phyloP scores from a whole-genome alignment of 2,888 invertebrate species.

The Hyppa rectilinea region DNA sequence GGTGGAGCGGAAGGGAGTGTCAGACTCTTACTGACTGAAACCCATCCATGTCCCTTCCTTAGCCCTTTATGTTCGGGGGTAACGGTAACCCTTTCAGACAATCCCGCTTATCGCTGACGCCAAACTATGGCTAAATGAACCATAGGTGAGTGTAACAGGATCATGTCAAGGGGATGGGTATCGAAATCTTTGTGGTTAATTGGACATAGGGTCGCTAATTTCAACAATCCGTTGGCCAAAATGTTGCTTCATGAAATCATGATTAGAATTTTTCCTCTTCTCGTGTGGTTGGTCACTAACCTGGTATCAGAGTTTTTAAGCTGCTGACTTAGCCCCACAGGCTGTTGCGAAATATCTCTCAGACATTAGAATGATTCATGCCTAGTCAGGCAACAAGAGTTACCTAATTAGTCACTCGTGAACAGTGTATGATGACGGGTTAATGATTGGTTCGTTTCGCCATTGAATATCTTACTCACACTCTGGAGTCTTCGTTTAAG shows the following conservation, averaged over 20 bases:
- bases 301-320: too few species aligned
- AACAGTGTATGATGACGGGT: not conserved
- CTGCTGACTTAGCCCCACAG: too few species aligned
- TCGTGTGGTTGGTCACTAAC: too few species aligned
- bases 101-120: too few species aligned
- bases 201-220: not conserved
- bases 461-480: not conserved
- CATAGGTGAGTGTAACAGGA: not conserved
- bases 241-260: not conserved
- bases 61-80: too few species aligned
- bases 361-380: not conserved
- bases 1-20: too few species aligned
- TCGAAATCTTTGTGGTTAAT: not conserved
- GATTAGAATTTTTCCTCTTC: too few species aligned
- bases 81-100: too few species aligned
- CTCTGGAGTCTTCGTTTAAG: not conserved
- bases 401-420: not conserved
- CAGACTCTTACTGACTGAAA: too few species aligned
- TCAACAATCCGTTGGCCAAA: not conserved
- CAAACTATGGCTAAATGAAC: not conserved
- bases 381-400: not conserved
- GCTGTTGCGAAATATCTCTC: too few species aligned
- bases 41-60: too few species aligned
- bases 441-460: not conserved
- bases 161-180: not conserved